Percentiles rank a stretch among this genome's conserved stretches.
Evolutionary conservation across 1,140 invertebrate genomes (phyloP).

Genomic region (Tetragnatha versicolor): DNA sequence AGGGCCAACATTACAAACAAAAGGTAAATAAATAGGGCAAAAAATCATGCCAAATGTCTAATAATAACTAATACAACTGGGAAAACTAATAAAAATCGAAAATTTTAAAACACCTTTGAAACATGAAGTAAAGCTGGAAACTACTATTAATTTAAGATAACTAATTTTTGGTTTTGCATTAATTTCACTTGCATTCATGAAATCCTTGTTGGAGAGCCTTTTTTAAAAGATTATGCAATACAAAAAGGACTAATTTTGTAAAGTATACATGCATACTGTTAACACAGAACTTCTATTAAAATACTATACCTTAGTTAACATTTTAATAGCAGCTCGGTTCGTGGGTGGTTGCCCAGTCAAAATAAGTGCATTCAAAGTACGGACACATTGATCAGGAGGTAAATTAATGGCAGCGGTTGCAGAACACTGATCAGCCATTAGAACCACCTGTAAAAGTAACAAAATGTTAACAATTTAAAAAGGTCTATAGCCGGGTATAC

Average conservation of each 20-base stretch:
- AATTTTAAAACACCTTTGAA: no score
- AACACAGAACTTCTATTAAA: not conserved
- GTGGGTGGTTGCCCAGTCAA: constrained; percentile 83
- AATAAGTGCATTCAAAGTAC: constrained; percentile 80
- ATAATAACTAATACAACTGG: no score
- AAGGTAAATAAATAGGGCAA: no score
- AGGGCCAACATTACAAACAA: no score
- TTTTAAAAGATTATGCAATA: not conserved
- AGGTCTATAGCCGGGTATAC: not conserved
- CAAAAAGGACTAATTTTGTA: not conserved
- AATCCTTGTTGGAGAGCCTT: not conserved
- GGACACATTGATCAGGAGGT: constrained; percentile 74
- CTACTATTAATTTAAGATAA: no score
- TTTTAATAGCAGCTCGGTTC: constrained; percentile 91
- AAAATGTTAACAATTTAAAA: not conserved
- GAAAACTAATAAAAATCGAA: no score
- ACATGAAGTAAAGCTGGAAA: no score
- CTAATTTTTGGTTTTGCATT: no score
- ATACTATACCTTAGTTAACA: constrained; percentile 80
- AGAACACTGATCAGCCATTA: constrained; percentile 72
- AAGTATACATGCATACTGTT: not conserved
- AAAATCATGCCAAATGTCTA: no score
- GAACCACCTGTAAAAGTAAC: constrained; percentile 64
- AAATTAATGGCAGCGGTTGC: constrained; percentile 77
- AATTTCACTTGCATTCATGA: no score